These are phyloP conservation scores for Epinephelus fuscoguttatus DNA, from an alignment of 2,113 vertebrate species.

Conservation along the genomic window DNA sequence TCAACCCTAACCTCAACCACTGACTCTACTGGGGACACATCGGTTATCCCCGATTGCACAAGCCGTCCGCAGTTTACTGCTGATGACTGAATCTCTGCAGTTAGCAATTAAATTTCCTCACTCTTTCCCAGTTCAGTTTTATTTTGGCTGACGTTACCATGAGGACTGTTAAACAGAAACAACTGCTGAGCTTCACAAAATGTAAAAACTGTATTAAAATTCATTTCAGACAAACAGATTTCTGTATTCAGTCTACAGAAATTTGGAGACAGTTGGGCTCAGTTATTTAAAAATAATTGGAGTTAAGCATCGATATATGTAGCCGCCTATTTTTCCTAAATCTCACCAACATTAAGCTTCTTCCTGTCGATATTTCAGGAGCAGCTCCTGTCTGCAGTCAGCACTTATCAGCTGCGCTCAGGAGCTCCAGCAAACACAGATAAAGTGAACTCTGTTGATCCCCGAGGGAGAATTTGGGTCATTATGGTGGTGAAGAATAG, in stretches of 20 bases:
- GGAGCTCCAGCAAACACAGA: slow-evolving; percentile 34
- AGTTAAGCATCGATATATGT: slow-evolving; percentile 32
- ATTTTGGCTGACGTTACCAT: slow-evolving; percentile 29
- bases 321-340: background rate
- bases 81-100: no score
- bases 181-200: slow-evolving; percentile 42
- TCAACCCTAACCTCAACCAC: no score
- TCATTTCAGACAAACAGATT: background rate
- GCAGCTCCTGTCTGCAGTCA: slow-evolving; percentile 12
- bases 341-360: background rate
- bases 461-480: slow-evolving; percentile 41
- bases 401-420: slow-evolving; percentile 39
- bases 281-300: slow-evolving; percentile 16
- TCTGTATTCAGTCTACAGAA: background rate
- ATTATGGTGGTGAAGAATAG: slow-evolving; percentile 27
- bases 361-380: background rate
- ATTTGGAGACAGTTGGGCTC: background rate
- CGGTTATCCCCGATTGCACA: no score
- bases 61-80: no score
- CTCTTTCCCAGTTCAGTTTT: background rate
- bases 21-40: no score
- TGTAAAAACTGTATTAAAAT: slow-evolving; percentile 7
- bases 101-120: background rate
- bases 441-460: slow-evolving; percentile 52
- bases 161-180: slow-evolving; percentile 20